phyloP scores from a whole-genome alignment of 2,888 invertebrate genomes.

The Exocentrus adspersus region DNA sequence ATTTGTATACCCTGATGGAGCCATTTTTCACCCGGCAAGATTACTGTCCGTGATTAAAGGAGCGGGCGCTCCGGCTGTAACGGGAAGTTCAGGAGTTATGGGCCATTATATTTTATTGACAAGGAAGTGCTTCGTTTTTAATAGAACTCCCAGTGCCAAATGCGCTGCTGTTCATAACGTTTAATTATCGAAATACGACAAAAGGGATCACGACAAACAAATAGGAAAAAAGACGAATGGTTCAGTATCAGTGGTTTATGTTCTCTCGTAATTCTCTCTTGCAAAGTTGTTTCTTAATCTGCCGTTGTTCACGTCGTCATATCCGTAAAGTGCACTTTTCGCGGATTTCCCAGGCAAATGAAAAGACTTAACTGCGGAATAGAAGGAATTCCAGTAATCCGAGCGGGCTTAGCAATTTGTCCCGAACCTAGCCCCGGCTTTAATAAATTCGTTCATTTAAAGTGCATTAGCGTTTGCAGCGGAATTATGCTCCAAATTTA shows the following conservation, averaged over 20 bases:
- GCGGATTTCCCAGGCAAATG: not conserved
- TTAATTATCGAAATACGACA: no score
- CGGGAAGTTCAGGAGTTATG: conserved; percentile 53
- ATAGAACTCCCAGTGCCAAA: conserved; percentile 15
- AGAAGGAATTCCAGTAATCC: conserved; percentile 1
- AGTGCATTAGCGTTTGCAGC: conserved; percentile 41
- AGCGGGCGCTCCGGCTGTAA: conserved; percentile 45
- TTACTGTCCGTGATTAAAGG: conserved; percentile 55
- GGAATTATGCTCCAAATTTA: conserved; percentile 46
- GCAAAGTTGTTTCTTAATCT: not conserved
- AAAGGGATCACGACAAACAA: no score
- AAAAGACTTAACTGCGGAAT: not conserved
- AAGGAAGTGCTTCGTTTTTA: conserved; percentile 46
- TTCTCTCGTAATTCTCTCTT: no score
- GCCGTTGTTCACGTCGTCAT: not conserved
- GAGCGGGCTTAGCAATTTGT: not conserved
- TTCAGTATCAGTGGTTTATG: no score
- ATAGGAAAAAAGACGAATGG: no score
- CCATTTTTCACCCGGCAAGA: conserved; percentile 56
- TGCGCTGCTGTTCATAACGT: not conserved
- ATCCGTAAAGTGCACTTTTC: not conserved
- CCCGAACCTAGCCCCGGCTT: conserved; percentile 13
- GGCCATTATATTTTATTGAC: conserved; percentile 53
- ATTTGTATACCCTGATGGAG: conserved; percentile 57
- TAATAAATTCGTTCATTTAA: conserved; percentile 34